Evolutionary conservation across 2,797 vertebrate species (phyloP).

Genomic region (Eulemur coronatus): DNA sequence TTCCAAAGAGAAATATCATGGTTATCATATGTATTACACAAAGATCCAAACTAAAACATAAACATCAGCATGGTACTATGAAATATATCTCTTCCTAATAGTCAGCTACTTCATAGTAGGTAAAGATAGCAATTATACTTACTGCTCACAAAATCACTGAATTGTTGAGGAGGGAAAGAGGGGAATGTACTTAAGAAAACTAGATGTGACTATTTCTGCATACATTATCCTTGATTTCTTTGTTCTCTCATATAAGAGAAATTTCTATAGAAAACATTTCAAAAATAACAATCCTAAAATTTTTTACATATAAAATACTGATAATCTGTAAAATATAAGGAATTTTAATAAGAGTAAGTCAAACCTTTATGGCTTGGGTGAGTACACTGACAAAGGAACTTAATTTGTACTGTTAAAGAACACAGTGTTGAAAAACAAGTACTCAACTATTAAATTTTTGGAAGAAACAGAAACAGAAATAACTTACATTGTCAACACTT

Average conservation of each 20-base stretch:
- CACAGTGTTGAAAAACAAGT: constrained; percentile 31
- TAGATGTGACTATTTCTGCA: background rate
- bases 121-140: background rate
- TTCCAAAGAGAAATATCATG: background rate
- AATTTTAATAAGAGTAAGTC: constrained; percentile 40
- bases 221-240: constrained; percentile 10
- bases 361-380: background rate
- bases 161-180: background rate
- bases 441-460: constrained; percentile 35
- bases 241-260: background rate
- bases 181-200: background rate
- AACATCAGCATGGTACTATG: background rate
- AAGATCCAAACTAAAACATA: background rate
- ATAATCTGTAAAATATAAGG: background rate
- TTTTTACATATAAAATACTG: background rate
- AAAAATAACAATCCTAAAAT: background rate
- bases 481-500: constrained; percentile 30
- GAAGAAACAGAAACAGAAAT: constrained; percentile 51
- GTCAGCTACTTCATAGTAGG: background rate
- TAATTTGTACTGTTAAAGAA: constrained; percentile 40
- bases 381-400: constrained; percentile 13
- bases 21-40: background rate
- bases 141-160: background rate
- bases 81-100: background rate
- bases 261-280: background rate